Base-by-base conservation (phyloP, 1,140 invertebrate species). In the Drosophila obscura region DNA sequence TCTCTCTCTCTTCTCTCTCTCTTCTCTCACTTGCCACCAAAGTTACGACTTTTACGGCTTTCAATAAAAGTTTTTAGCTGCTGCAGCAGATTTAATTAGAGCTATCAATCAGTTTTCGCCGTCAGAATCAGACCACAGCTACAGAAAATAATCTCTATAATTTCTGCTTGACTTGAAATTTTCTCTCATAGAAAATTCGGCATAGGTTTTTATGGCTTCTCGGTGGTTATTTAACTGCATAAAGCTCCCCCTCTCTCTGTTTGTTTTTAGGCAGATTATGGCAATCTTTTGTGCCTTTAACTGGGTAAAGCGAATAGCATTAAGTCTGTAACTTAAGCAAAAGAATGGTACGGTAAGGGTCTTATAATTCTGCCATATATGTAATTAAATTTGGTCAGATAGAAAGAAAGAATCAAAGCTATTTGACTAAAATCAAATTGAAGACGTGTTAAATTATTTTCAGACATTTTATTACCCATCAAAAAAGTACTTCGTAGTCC, bases 11-110 rank as follows among this genome's bases (percentile, higher is more conserved):
- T 41, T 45, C 9, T 22, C 50, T 59, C 49, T 60, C 41, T 48
- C 3, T 4, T 28, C 9, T 3, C 31, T 35, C 31, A 35, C 4
- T 11, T 11, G 9, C 31, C 31, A 62, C 57, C 59, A 39, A 58
- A 39, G 52, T 43, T 51, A 58, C 53, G 41, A 59, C 62, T 74
- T 85, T 87, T 78, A 78, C 66, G 51, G 82, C 71, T 87, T 74
- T 39, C 62, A 68, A 87, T 87, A 87, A 87, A 87, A 78, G 62
- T 81, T 85, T 75, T 87, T 62, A 72, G 65, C 62, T 49, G 48
- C 58, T 66, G 51, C 59, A 59, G 73, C 55, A 67, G 57, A 87
- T 87, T 78, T 87, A 85, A 87, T 87, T 81, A 85, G 78, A 81
- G 78, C 82, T 53, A 87, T 85, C 81, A 85, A 85, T 85, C 73